These are phyloP conservation scores for Anguilla japonica DNA, from an alignment of 2,113 vertebrate genomes.

Conservation along the genomic window DNA sequence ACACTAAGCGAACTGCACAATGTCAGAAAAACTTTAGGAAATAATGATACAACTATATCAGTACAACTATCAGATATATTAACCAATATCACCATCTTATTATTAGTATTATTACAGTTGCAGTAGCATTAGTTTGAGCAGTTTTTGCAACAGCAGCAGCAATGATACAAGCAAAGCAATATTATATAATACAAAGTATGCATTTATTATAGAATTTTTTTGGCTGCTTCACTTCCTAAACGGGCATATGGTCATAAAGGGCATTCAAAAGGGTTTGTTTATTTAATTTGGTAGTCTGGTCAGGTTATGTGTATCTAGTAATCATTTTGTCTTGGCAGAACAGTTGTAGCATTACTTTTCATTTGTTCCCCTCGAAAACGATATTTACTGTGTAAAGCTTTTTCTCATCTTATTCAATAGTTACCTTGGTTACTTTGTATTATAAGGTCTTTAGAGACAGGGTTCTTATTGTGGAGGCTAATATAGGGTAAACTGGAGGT, in stretches of 20 bases:
- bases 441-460: constrained; percentile 55
- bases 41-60: not conserved
- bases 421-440: constrained; percentile 56
- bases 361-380: constrained; percentile 50
- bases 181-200: not conserved
- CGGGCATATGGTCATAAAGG: constrained; percentile 35
- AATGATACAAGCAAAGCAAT: not conserved
- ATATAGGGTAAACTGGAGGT: constrained; percentile 66
- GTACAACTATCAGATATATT: not conserved
- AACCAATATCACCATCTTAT: not conserved
- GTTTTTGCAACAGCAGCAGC: not conserved
- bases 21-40: not conserved
- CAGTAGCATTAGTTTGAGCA: not conserved
- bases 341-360: constrained; percentile 34
- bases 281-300: constrained; percentile 32
- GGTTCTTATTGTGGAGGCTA: constrained; percentile 59
- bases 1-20: not conserved
- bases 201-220: not conserved
- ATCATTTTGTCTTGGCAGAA: constrained; percentile 48
- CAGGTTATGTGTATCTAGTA: constrained; percentile 51
- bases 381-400: constrained; percentile 49
- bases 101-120: not conserved
- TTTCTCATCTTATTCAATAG: constrained; percentile 53
- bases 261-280: constrained; percentile 24
- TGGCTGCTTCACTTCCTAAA: not conserved